phyloP scores from a whole-genome alignment of 2,113 vertebrate genomes.

The Piliocolobus tephrosceles region DNA sequence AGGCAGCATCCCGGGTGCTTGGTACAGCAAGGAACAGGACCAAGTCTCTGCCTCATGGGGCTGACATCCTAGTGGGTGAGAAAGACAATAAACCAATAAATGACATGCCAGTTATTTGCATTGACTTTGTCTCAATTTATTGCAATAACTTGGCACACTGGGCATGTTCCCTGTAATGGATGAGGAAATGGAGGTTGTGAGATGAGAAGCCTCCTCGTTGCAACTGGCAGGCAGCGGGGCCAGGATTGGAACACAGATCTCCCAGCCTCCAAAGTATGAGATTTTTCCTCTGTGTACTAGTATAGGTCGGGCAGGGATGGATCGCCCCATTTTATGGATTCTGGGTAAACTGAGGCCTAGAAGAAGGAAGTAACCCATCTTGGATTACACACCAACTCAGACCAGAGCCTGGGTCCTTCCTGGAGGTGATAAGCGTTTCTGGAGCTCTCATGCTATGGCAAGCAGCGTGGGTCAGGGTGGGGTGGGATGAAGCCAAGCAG shows the following conservation, averaged over 20 bases:
- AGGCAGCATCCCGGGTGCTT: background rate
- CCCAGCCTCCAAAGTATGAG: background rate
- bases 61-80: background rate
- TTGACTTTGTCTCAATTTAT: background rate
- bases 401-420: background rate
- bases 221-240: background rate
- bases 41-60: background rate
- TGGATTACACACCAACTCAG: background rate
- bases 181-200: background rate
- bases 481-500: background rate
- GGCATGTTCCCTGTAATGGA: no score
- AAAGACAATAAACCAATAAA: constrained; percentile 57
- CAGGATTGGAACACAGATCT: background rate
- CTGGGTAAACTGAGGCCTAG: background rate
- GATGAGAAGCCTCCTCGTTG: background rate
- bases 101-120: background rate
- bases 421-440: background rate
- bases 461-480: background rate
- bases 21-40: background rate
- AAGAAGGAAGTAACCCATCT: background rate
- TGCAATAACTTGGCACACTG: background rate
- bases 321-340: background rate
- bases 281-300: background rate
- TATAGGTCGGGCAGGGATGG: background rate
- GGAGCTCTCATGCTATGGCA: background rate